Evolutionary conservation across 2,113 vertebrate genomes (phyloP).

Genomic region (Lophotis ruficrista): DNA sequence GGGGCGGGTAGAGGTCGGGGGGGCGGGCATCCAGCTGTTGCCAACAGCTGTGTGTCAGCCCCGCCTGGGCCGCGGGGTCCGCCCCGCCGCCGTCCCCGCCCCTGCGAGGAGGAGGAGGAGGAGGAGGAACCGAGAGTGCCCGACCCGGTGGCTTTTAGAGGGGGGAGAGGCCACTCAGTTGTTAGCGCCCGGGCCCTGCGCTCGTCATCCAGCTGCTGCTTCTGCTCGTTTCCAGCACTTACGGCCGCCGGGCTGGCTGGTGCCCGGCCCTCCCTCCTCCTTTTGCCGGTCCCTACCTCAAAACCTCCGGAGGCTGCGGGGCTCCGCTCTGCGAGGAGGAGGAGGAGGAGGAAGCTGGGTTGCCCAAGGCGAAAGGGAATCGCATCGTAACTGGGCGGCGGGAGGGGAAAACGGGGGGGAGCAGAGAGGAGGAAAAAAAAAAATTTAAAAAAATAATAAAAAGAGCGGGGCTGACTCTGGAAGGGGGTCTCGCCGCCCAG

Average conservation of each 20-base stretch:
- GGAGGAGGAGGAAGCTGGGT: not conserved
- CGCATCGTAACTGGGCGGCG: slow-evolving; percentile 46
- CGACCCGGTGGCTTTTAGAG: slow-evolving; percentile 66
- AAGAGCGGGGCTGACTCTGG: not conserved
- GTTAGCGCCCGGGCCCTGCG: not conserved
- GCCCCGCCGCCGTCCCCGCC: slow-evolving; percentile 30
- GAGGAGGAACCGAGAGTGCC: slow-evolving; percentile 39
- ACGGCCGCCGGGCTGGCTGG: not conserved
- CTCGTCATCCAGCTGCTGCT: not conserved
- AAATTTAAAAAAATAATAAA: not conserved
- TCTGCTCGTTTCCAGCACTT: not conserved
- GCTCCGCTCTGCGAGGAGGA: slow-evolving; percentile 1
- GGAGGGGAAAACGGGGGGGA: not conserved
- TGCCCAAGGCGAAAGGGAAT: slow-evolving; percentile 9
- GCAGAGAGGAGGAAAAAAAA: not conserved
- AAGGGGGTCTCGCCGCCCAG: slow-evolving; percentile 16
- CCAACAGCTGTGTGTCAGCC: slow-evolving; percentile 67
- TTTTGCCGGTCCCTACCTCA: slow-evolving; percentile 20
- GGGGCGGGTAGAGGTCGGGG: not conserved
- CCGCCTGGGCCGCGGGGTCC: slow-evolving; percentile 34
- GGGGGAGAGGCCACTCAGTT: slow-evolving; percentile 26
- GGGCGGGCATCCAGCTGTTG: slow-evolving; percentile 64
- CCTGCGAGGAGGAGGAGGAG: slow-evolving; percentile 38
- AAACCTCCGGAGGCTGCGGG: slow-evolving; percentile 27
- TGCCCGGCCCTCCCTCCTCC: not conserved